Evolutionary conservation across 2,888 invertebrate genomes (phyloP), one percentile per base, ranked within the genome.

Genomic region (Agonopterix subpropinquella): DNA sequence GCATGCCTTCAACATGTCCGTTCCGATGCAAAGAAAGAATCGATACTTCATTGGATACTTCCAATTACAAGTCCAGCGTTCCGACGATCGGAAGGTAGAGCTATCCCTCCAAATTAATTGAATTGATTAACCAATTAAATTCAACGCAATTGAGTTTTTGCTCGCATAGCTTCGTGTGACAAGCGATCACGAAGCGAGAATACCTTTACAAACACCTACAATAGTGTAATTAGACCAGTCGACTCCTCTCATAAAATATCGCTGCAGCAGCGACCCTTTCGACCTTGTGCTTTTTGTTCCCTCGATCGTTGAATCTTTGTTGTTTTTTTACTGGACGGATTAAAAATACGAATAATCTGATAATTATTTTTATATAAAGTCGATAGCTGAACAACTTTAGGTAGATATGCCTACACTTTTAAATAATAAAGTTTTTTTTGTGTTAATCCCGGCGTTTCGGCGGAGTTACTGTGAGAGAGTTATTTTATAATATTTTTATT

Each of bases 91-190:
- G 58, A 67, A 70, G 70, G 72, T 65, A 71, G 28, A 28, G 74
- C 71, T 70, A 76, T 77, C 66, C 67, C 62, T 71, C 79, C 73
- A 77, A 83, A 83, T 84, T 83, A 84, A 50, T 50, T 47, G 50
- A 84, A 85, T 86, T 82, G 85, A 79, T 78, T 80, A 78, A 84
- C 84, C 82, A 82, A 80, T 80, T 77, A 75, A 80, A 80, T 85
- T 46, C 44, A 46, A 11, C 35, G 49, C 47, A 48, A 44, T 50
- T 47, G 44, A 45, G 50, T 53, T 53, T 53, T 53, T 53, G 39
- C 39, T 49, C 50, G 48, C 47, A 47, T 51, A 35, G 11, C 43
- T 15, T 15, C 15, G 43, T 11, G 45, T 15, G 46, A 41, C 39
- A 28, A 41, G n/a, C 15, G 45, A 36, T 45, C 36, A 41, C 39